Base-by-base conservation (phyloP, 2,797 vertebrate genomes). In the Sciurus vulgaris region DNA sequence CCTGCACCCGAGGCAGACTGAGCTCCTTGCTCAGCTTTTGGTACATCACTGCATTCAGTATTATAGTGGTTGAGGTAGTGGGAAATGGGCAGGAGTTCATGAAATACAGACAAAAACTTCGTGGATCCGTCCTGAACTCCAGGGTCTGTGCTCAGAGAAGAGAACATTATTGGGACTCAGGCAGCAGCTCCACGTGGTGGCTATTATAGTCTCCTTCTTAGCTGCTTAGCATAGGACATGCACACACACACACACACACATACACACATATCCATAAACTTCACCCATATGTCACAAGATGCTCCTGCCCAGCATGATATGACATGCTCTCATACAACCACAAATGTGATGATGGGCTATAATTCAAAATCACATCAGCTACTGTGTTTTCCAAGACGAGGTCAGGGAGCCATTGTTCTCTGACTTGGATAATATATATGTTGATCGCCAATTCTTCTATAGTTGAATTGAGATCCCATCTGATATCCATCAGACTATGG, bases 401-500 rank as follows among this genome's bases (percentile, higher is more conserved):
- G 35, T 10, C 77, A 22, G 0, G 5, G 17, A 65, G 54, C 56
- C 7, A n/a, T 38, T 11, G 28, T 49, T 65, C 56, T 70, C 24
- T 7, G 33, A 63, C 44, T 76, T 30, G 76, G 30, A 63, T 0
- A 35, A 41, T 33, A 38, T 7, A 41, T 33, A 38, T 7, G 30
- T 82, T 70, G 63, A 78, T 35, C 26, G 33, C 30, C 8, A 8
- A 72, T 59, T 12, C 70, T 85, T 33, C 56, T 69, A 20, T 22
- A 28, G 20, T 73, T 41, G 18, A 22, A 3, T 2, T 69, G 76
- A 28, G 77, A 90, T 33, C 41, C 87, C 94, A 67, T 84, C 87
- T 95, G 94, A 87, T 77, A 41, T 1, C 51, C 81, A 92, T 95
- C 61, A 61, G 81, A 81, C 9, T 33, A 15, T 33, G 76, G 84